phyloP scores from a whole-genome alignment of 2,888 invertebrate genomes.

The Sarcophaga rosellei region DNA sequence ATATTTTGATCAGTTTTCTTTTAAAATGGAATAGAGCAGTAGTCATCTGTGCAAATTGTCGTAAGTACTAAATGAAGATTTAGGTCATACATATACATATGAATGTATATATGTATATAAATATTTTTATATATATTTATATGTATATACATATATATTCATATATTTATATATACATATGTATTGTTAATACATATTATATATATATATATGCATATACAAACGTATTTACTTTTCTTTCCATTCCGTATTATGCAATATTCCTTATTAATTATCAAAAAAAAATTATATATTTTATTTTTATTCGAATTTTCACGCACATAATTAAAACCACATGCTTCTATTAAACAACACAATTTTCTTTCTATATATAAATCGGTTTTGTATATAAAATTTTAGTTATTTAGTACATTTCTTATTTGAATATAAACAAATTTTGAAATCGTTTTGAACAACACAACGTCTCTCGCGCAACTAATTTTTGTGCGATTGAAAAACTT shows the following conservation, averaged over 20 bases:
- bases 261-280: not conserved
- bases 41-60: too few species aligned
- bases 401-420: not conserved
- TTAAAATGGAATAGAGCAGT: too few species aligned
- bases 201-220: not conserved
- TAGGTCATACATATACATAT: constrained; percentile 1
- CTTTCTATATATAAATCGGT: not conserved
- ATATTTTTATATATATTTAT: not conserved
- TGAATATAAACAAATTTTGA: constrained; percentile 28
- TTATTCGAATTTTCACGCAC: not conserved
- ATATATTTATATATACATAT: not conserved
- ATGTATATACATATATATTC: not conserved
- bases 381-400: not conserved
- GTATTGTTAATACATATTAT: not conserved
- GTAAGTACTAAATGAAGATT: too few species aligned
- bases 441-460: constrained; percentile 71
- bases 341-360: not conserved
- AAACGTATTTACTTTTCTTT: constrained; percentile 18
- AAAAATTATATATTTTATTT: constrained; percentile 1
- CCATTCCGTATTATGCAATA: constrained; percentile 45
- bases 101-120: not conserved
- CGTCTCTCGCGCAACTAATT: constrained; percentile 70
- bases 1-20: constrained; percentile 33
- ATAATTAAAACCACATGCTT: not conserved
- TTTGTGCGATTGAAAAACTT: constrained; percentile 23